These are phyloP conservation scores for Thomomys bottae DNA, from an alignment of 2,113 vertebrate genomes.

Conservation along the genomic window DNA sequence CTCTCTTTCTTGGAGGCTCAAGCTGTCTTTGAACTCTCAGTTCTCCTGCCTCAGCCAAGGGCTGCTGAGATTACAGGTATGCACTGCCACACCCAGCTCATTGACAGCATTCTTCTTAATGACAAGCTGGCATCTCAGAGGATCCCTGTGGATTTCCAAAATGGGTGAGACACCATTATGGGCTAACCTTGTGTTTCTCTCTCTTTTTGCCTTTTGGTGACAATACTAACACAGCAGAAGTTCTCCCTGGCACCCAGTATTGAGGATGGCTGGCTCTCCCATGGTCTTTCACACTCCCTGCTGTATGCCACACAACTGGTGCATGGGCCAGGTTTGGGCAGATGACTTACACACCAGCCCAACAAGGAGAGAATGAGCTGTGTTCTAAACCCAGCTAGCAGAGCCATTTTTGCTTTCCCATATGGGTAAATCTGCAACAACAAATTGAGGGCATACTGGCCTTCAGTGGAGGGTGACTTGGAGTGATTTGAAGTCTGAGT, in stretches of 20 bases:
- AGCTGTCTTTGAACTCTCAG: background rate
- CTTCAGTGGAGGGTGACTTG: slow-evolving; percentile 61
- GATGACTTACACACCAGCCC: background rate
- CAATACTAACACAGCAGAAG: background rate
- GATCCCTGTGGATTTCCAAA: background rate
- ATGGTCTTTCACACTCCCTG: background rate
- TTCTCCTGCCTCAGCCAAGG: background rate
- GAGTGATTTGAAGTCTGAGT: slow-evolving; percentile 64
- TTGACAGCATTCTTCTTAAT: background rate
- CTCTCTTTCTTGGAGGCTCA: too few species aligned
- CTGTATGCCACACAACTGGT: background rate
- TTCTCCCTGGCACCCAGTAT: background rate
- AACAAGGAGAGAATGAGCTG: background rate
- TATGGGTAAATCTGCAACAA: background rate
- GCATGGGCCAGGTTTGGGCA: background rate
- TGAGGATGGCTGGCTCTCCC: background rate
- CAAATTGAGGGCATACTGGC: background rate
- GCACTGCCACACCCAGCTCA: background rate
- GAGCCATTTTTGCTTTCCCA: background rate
- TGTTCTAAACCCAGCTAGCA: slow-evolving; percentile 8
- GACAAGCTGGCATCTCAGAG: background rate
- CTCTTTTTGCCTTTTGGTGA: background rate
- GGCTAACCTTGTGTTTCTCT: too few species aligned
- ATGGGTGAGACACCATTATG: too few species aligned
- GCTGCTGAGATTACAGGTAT: too few species aligned